Conservation (phyloP, 1,140 invertebrate genomes). For the Nixonia krombeini region DNA sequence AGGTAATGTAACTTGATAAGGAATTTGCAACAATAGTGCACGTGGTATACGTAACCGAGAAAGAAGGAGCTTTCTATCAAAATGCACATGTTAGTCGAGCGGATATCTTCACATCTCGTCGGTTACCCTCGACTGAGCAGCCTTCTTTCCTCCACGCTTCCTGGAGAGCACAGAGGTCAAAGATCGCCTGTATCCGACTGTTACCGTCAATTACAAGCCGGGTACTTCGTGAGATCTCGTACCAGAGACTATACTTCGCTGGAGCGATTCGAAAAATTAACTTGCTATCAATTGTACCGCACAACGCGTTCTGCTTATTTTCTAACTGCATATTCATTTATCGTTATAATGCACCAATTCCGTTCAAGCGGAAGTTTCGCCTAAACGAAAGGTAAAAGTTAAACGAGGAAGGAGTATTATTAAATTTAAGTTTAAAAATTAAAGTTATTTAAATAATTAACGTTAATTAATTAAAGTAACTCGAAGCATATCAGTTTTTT, state of each 20-base stretch:
- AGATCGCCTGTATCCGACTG: slow-evolving; percentile 45
- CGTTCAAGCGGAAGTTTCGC: too few relatives aligned
- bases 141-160: slow-evolving; percentile 44
- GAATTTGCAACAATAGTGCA: too few relatives aligned
- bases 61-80: neutral
- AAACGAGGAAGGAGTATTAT: too few relatives aligned
- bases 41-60: too few relatives aligned
- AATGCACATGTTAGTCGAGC: slow-evolving; percentile 18
- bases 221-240: slow-evolving; percentile 46
- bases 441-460: too few relatives aligned
- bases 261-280: slow-evolving; percentile 20
- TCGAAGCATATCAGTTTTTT: too few relatives aligned
- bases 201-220: slow-evolving; percentile 48
- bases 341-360: too few relatives aligned
- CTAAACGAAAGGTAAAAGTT: too few relatives aligned
- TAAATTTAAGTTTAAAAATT: too few relatives aligned
- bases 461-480: too few relatives aligned
- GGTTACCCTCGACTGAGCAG: slow-evolving; percentile 34
- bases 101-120: slow-evolving; percentile 38
- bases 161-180: slow-evolving; percentile 44
- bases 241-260: slow-evolving; percentile 11
- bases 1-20: too few relatives aligned
- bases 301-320: slow-evolving; percentile 16
- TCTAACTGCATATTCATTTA: too few relatives aligned
- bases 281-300: neutral